A percentile compares a stretch with the other conserved stretches of the same genome.
phyloP scores from a whole-genome alignment of 2,113 vertebrate species.

The Agapornis roseicollis region DNA sequence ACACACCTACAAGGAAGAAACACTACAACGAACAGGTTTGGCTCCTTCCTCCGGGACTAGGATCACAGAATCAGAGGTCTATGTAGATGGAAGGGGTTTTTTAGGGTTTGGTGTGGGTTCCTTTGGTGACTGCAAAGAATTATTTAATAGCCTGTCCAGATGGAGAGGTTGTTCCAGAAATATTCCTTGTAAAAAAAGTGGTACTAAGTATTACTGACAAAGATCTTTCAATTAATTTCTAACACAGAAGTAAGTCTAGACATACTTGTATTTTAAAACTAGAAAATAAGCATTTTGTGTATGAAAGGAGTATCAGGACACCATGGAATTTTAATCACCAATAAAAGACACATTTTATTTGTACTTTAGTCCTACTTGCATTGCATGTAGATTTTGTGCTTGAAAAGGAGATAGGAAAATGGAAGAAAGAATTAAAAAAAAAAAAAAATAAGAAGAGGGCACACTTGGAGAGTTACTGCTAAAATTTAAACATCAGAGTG shows the following conservation, averaged over 20 bases:
- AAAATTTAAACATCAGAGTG: neutral
- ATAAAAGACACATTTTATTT: neutral
- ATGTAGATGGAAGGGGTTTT: accelerated
- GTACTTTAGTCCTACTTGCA: neutral
- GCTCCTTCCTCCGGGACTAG: accelerated
- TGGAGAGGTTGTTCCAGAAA: neutral
- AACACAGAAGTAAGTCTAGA: neutral
- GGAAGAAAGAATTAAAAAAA: neutral
- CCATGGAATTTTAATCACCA: neutral
- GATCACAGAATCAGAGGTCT: neutral
- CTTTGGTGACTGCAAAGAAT: neutral
- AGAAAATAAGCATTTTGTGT: neutral
- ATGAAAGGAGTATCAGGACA: neutral
- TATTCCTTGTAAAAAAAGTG: neutral
- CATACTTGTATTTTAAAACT: neutral
- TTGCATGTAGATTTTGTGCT: neutral
- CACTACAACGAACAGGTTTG: neutral
- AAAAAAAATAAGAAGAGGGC: neutral
- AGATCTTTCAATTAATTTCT: neutral
- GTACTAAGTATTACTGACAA: too few relatives aligned
- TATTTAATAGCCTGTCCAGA: accelerated
- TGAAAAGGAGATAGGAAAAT: neutral
- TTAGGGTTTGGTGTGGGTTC: neutral
- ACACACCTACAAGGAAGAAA: accelerated
- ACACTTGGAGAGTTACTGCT: neutral